These are phyloP conservation scores for Halcyon malimbica DNA, from an alignment of 2,113 vertebrate species.

Conservation along the genomic window DNA sequence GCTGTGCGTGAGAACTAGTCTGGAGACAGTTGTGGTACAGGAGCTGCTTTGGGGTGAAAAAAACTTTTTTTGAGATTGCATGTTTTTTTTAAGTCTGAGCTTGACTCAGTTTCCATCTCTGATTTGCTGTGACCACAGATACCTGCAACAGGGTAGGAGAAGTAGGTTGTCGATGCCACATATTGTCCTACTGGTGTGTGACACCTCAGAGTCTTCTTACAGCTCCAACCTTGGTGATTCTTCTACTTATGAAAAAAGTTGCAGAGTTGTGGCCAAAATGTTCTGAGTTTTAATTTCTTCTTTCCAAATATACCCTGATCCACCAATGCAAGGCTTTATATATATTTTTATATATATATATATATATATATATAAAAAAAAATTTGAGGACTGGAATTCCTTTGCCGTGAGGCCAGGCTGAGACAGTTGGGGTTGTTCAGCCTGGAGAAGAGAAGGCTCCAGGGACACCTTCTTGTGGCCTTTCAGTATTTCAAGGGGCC, in stretches of 20 bases:
- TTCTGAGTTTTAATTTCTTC: not conserved
- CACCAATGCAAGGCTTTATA: no score
- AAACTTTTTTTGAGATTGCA: not conserved
- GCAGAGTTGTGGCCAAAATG: not conserved
- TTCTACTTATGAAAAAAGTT: not conserved
- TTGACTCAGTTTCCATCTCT: not conserved
- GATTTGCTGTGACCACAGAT: not conserved
- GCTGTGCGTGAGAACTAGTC: not conserved
- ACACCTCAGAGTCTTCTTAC: not conserved
- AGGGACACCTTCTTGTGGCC: no score
- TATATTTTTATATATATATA: no score
- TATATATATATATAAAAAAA: no score
- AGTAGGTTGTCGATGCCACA: rapidly evolving
- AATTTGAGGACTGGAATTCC: no score
- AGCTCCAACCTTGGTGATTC: not conserved
- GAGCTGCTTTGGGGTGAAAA: not conserved
- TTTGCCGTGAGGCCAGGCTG: no score
- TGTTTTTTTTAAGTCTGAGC: not conserved
- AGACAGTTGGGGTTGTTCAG: no score
- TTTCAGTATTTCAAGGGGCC: no score
- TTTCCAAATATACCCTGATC: not conserved
- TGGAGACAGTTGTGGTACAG: not conserved
- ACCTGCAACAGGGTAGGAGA: not conserved
- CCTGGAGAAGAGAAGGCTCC: no score
- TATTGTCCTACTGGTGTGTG: not conserved